phyloP scores from a whole-genome alignment of 2,113 vertebrate genomes.

The Psammodynastes pulverulentus region DNA sequence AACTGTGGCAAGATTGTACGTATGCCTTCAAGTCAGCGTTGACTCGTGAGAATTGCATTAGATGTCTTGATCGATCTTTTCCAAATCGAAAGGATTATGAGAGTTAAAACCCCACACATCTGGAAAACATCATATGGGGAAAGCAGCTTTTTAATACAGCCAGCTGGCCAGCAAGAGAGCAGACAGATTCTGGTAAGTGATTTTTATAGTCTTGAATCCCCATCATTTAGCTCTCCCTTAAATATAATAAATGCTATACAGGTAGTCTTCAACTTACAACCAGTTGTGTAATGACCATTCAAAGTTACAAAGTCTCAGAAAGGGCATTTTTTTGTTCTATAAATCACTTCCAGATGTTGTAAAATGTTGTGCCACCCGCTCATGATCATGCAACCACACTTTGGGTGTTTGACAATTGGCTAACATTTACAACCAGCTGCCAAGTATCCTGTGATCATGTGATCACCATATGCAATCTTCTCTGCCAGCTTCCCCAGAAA shows the following conservation, averaged over 20 bases:
- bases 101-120: neutral
- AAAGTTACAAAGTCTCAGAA: neutral
- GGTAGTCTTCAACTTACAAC: neutral
- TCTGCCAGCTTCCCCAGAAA: neutral
- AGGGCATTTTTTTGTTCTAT: neutral
- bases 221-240: neutral
- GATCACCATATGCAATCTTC: neutral
- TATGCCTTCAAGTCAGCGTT: neutral
- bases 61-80: neutral
- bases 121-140: neutral
- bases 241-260: neutral
- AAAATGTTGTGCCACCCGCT: neutral
- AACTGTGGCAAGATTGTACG: neutral
- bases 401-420: neutral
- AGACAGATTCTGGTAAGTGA: neutral
- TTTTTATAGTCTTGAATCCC: neutral
- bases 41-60: neutral
- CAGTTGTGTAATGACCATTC: neutral
- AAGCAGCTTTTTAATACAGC: neutral
- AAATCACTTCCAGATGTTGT: neutral
- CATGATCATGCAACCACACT: neutral
- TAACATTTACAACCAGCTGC: neutral
- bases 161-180: neutral
- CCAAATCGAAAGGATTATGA: neutral
- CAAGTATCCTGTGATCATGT: neutral